Evolutionary conservation across 92 coral and sea anemone species (phyloP).

Genomic region (Chrysogorgia sp.): DNA sequence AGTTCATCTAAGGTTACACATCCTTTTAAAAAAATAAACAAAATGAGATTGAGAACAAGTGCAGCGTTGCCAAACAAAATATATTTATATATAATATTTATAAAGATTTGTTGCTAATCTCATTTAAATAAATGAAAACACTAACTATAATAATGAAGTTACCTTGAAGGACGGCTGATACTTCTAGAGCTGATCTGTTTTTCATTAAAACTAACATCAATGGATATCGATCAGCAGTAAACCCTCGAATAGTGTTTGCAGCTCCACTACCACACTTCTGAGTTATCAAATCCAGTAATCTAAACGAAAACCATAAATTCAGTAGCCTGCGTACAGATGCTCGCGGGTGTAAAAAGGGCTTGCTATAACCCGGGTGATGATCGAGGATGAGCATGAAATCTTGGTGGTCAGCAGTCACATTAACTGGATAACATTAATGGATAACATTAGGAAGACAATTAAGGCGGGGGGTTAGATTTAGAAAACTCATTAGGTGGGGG

Average conservation of each 20-base stretch:
- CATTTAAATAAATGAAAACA: neutral
- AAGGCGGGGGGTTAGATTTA: too few species aligned
- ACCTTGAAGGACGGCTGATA: constrained; percentile 97
- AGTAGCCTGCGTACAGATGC: neutral
- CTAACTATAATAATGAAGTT: neutral
- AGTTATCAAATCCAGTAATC: constrained; percentile 85
- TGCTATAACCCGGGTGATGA: too few species aligned
- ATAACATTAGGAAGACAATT: too few species aligned
- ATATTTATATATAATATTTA: too few species aligned
- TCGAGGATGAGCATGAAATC: too few species aligned
- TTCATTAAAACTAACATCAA: constrained; percentile 82
- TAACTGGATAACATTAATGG: too few species aligned
- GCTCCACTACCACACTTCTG: constrained; percentile 92
- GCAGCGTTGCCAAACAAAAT: neutral
- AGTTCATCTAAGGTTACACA: constrained; percentile 86
- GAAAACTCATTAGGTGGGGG: too few species aligned
- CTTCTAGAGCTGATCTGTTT: constrained; percentile 93
- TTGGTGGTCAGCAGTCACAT: too few species aligned
- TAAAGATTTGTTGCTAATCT: neutral
- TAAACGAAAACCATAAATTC: constrained; percentile 17
- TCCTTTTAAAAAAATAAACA: constrained; percentile 52
- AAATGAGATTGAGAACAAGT: neutral
- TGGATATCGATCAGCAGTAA: constrained; percentile 83
- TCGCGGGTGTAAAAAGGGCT: neutral
- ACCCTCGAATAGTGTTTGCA: constrained; percentile 86